Evolutionary conservation across 2,797 vertebrate genomes (phyloP), one percentile per base, ranked within the genome.

Genomic region (Taenioides sp.): DNA sequence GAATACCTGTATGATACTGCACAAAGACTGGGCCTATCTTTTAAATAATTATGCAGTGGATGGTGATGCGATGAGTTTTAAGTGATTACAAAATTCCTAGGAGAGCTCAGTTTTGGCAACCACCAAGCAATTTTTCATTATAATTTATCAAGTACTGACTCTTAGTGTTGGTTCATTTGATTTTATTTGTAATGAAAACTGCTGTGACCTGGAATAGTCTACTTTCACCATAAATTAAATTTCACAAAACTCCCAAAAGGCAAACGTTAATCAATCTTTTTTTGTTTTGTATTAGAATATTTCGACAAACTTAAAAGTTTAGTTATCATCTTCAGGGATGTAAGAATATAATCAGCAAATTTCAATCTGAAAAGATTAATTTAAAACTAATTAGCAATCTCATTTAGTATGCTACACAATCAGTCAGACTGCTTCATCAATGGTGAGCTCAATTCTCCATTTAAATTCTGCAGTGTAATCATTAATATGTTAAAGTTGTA

Each of bases 331-430:
- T 54, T 34, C 37, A 23, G 43, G 23, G 60, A 55, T 17, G 16
- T n/a, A 28, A 49, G 16, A 27, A 69, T 55, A 25, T 28, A 62
- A 61, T 28, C 37, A 59, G 25, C 25, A 28, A 18, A 40, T 55
- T 23, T 66, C n/a, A 55, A 59, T 52, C 27, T 65, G 28, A 69
- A 20, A 31, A 16, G 27, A 52, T 64, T 64, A 73, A 61, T 59
- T 28, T 18, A 47, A 57, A 54, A 16, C 57, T 49, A 49, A 70
- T 70, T 20, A 47, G 17, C 49, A 65, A 34, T 22, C 4, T 37
- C 31, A 73, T 59, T 25, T 47, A 27, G 58, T 43, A 55, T 63
- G 25, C n/a, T 40, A 60, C 40, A n/a, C 11, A 58, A 2, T 20
- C 2, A 59, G 55, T 69, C 60, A 57, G 10, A 62, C 28, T 63